A percentile compares a stretch with the other conserved stretches of the same genome.
These are phyloP conservation scores for Lagopus muta DNA, from an alignment of 2,113 vertebrate genomes.

Conservation along the genomic window DNA sequence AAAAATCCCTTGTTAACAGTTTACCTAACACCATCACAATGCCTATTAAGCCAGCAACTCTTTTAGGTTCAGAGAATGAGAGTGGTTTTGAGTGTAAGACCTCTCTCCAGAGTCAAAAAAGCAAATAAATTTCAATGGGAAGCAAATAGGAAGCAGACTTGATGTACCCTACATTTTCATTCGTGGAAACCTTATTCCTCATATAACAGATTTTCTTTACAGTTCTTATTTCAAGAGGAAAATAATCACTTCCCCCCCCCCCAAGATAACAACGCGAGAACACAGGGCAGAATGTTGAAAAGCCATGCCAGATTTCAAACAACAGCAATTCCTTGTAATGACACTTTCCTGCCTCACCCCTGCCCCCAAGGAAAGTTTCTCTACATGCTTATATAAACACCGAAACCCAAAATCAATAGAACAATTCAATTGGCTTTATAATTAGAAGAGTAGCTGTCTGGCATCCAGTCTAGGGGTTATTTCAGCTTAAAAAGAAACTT, in stretches of 20 bases:
- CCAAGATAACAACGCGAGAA: not conserved
- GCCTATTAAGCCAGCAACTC: not conserved
- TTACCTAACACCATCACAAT: not conserved
- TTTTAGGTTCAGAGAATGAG: not conserved
- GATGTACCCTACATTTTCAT: not conserved
- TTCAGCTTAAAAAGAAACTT: not conserved
- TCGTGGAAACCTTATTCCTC: not conserved
- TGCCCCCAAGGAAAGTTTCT: fast-evolving
- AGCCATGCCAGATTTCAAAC: not conserved
- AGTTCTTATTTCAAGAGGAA: not conserved
- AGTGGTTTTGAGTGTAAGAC: not conserved
- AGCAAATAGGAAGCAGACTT: not conserved
- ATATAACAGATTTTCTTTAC: not conserved
- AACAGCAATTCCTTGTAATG: not conserved
- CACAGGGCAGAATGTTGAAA: not conserved
- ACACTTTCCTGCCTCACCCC: not conserved
- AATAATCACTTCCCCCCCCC: not conserved
- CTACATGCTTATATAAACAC: not conserved
- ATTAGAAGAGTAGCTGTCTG: not conserved
- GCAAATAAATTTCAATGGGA: not conserved
- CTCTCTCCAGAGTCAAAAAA: not conserved
- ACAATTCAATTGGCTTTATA: not conserved
- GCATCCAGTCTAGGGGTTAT: not conserved
- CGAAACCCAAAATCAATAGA: not conserved
- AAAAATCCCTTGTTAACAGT: not conserved